phyloP scores from a whole-genome alignment of 2,113 vertebrate genomes.

The Agelaius phoeniceus region DNA sequence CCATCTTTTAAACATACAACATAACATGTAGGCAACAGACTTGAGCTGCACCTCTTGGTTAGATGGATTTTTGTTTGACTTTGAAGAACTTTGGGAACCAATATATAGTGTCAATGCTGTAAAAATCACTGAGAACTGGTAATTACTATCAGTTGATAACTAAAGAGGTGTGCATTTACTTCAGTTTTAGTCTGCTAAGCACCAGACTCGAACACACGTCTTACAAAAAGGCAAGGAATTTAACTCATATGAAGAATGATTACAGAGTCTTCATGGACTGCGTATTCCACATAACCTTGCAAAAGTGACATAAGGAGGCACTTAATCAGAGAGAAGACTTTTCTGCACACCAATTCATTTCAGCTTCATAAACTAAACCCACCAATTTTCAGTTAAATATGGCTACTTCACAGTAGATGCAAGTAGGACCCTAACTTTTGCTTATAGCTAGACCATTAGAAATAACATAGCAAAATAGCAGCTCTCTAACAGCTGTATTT shows the following conservation, averaged over 20 bases:
- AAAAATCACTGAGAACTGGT: not conserved
- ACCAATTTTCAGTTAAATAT: not conserved
- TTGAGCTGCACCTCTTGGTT: not conserved
- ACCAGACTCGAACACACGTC: not conserved
- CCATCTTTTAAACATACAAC: not conserved
- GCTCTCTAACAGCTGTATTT: not conserved
- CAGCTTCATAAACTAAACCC: not conserved
- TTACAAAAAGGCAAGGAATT: not conserved
- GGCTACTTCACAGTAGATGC: not conserved
- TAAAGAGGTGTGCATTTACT: not conserved
- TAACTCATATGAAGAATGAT: not conserved
- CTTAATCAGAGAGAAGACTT: not conserved
- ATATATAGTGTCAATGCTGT: not conserved
- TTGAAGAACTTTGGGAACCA: not conserved
- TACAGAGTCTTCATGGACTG: not conserved
- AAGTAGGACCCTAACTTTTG: not conserved
- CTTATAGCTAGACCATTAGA: not conserved
- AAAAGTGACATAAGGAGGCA: not conserved
- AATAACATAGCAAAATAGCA: not conserved
- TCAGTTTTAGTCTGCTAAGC: not conserved
- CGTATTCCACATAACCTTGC: not conserved
- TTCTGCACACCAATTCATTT: not conserved
- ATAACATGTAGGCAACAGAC: not conserved
- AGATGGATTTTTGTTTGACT: not conserved
- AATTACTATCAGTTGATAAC: not conserved